These are phyloP conservation scores for Phaenicophaeus curvirostris DNA, from an alignment of 2,797 vertebrate genomes.

Conservation along the genomic window DNA sequence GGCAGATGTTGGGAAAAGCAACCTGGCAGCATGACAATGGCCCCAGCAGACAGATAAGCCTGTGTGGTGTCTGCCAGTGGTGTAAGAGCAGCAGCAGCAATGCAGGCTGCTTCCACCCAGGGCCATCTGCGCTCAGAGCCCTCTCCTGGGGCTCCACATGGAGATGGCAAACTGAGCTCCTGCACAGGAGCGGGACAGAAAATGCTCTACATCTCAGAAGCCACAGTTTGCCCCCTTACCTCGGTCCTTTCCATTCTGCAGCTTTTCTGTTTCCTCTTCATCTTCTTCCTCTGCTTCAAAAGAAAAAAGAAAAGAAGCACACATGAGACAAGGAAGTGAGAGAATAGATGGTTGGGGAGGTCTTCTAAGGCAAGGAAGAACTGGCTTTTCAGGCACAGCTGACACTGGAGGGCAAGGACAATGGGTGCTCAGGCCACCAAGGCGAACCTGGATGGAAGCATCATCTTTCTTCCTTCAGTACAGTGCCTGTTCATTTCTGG, in stretches of 20 bases:
- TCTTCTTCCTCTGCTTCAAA: slow-evolving; percentile 85
- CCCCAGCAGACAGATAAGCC: not conserved
- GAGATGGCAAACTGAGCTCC: not conserved
- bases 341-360: not conserved
- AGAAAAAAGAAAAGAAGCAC: not conserved
- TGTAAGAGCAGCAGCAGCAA: not conserved
- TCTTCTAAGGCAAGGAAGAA: not conserved
- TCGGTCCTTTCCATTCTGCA: slow-evolving; percentile 91
- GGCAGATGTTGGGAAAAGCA: not conserved
- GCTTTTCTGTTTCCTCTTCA: slow-evolving; percentile 86
- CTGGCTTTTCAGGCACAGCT: not conserved
- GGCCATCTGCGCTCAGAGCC: fast-evolving
- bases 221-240: slow-evolving; percentile 67
- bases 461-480: not conserved
- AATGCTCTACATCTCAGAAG: not conserved
- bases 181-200: not conserved
- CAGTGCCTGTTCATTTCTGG: not conserved
- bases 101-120: not conserved
- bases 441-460: not conserved
- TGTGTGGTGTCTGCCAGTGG: not conserved
- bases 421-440: not conserved
- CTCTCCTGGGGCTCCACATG: not conserved
- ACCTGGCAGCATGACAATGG: not conserved
- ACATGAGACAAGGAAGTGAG: not conserved
- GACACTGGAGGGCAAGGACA: not conserved